Conservation (phyloP, 1,140 invertebrate species). For the Akabosia matsudoensis region DNA sequence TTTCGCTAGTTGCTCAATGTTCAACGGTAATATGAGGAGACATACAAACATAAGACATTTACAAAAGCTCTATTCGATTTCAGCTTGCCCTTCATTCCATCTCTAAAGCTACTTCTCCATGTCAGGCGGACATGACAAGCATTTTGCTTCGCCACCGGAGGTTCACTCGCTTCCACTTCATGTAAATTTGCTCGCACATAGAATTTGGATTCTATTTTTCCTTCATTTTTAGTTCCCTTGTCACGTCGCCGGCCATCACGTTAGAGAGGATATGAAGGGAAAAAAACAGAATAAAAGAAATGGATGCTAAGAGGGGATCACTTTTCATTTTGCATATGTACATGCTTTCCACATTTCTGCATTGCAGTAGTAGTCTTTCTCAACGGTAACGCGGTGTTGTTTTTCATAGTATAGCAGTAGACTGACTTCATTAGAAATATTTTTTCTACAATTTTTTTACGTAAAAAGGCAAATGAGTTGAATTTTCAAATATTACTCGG, state of each 20-base stretch:
- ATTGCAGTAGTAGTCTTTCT: background rate
- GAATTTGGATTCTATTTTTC: background rate
- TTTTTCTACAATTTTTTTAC: background rate
- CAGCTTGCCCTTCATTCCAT: background rate
- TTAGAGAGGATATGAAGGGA: background rate
- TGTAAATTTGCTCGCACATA: background rate
- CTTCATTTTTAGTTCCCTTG: background rate
- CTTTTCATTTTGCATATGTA: background rate
- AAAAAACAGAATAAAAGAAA: background rate
- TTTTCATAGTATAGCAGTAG: no score
- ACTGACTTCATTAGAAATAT: no score
- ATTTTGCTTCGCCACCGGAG: background rate
- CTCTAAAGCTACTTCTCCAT: background rate
- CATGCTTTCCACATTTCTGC: background rate
- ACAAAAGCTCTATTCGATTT: background rate
- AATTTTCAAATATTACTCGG: no score
- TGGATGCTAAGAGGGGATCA: background rate
- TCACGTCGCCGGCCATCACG: background rate
- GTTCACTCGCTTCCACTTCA: background rate
- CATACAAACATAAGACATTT: background rate
- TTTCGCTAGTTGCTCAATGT: no score
- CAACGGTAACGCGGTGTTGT: no score
- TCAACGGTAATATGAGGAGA: background rate
- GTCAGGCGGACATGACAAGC: background rate
- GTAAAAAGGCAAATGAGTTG: no score